Percentiles rank a stretch among this genome's conserved stretches.
phyloP scores from a whole-genome alignment of 2,888 invertebrate species.

The Drosophila borealis region DNA sequence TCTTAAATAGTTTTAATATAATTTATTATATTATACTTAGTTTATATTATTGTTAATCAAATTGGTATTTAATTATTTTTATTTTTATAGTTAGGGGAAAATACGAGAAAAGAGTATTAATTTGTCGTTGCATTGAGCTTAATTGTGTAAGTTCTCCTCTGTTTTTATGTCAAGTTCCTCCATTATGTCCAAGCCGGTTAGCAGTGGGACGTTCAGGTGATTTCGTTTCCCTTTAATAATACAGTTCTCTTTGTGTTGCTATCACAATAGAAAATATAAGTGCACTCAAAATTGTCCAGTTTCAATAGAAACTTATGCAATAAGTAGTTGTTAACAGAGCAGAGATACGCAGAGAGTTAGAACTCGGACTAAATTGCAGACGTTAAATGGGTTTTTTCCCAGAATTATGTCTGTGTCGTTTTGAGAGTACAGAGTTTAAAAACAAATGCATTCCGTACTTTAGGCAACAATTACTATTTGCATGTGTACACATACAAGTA shows the following conservation, averaged over 20 bases:
- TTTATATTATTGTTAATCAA: no score
- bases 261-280: constrained; percentile 35
- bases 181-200: constrained; percentile 34
- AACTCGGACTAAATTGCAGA: no score
- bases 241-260: constrained; percentile 47
- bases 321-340: constrained; percentile 23
- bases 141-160: constrained; percentile 19
- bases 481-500: no score
- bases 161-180: constrained; percentile 39
- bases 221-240: constrained; percentile 44
- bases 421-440: no score
- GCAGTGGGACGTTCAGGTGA: constrained; percentile 30
- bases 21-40: neutral
- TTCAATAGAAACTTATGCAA: constrained; percentile 34
- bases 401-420: no score
- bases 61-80: no score
- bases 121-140: neutral
- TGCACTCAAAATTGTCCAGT: constrained; percentile 62
- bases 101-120: constrained; percentile 20
- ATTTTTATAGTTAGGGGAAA: neutral
- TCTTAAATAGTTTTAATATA: no score
- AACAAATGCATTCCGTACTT: no score
- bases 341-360: constrained; percentile 20
- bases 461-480: no score
- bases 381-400: no score